phyloP scores from a whole-genome alignment of 2,113 vertebrate genomes.

The Zapus hudsonius region DNA sequence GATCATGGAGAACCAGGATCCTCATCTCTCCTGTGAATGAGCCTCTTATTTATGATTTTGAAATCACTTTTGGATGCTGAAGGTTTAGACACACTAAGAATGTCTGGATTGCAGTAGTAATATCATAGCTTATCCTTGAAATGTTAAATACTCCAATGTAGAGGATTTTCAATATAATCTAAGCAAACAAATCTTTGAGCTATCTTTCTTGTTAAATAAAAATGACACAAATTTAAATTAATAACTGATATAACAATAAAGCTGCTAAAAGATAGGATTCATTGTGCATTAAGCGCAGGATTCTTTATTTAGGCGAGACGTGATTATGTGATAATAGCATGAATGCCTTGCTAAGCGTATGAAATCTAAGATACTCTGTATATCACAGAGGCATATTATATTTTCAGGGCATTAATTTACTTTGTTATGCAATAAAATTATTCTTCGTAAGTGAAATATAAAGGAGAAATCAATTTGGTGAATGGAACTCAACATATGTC shows the following conservation, averaged over 20 bases:
- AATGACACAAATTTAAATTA: slow-evolving; percentile 84
- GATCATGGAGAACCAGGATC: neutral
- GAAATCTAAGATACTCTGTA: slow-evolving; percentile 83
- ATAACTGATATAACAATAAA: slow-evolving; percentile 84
- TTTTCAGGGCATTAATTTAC: slow-evolving; percentile 80
- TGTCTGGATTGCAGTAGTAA: slow-evolving; percentile 57
- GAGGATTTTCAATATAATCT: slow-evolving; percentile 73
- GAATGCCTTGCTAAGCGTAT: slow-evolving; percentile 85
- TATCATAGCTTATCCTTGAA: slow-evolving; percentile 52
- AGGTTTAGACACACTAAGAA: slow-evolving; percentile 62
- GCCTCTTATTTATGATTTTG: slow-evolving; percentile 58
- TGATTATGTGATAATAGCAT: slow-evolving; percentile 84
- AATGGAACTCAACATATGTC: slow-evolving; percentile 61
- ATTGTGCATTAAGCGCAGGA: slow-evolving; percentile 82
- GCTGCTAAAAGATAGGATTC: slow-evolving; percentile 82
- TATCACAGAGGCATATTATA: slow-evolving; percentile 80
- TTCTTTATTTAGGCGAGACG: slow-evolving; percentile 82
- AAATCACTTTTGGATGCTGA: slow-evolving; percentile 42
- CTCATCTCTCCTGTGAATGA: neutral
- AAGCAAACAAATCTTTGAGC: slow-evolving; percentile 82
- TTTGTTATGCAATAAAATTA: slow-evolving; percentile 74
- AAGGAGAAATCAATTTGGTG: slow-evolving; percentile 77
- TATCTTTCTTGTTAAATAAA: slow-evolving; percentile 79
- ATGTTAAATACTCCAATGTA: slow-evolving; percentile 62
- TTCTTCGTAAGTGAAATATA: slow-evolving; percentile 80